Percentiles rank a stretch among this genome's conserved stretches.
Evolutionary conservation across 2,113 vertebrate species (phyloP).

Genomic region (Pterocles burchelli): DNA sequence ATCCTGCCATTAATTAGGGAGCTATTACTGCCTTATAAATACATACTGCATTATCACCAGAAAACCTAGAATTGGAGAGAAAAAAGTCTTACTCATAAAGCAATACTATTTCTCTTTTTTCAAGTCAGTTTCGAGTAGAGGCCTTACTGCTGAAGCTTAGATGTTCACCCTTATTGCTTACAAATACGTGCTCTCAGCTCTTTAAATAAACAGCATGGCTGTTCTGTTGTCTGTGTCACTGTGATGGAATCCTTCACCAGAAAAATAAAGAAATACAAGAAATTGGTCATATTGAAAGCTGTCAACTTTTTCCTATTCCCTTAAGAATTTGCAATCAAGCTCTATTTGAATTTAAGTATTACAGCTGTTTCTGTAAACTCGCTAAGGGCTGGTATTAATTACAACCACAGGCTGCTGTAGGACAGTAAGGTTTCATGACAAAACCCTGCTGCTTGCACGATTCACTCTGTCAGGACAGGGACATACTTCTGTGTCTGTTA

Average conservation of each 20-base stretch:
- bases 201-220: background rate
- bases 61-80: background rate
- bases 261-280: background rate
- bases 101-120: background rate
- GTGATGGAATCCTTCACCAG: background rate
- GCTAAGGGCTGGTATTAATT: background rate
- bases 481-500: background rate
- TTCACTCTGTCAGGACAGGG: background rate
- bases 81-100: background rate
- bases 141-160: background rate
- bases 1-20: background rate
- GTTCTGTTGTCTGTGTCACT: background rate
- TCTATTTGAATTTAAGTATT: background rate
- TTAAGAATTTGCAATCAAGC: background rate
- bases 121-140: background rate
- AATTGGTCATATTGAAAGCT: background rate
- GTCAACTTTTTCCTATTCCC: background rate
- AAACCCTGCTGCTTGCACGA: background rate
- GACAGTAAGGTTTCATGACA: background rate
- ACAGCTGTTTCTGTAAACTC: background rate
- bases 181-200: background rate
- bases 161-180: background rate
- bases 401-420: background rate
- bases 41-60: background rate
- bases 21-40: conserved; percentile 38